Evolutionary conservation across 2,797 vertebrate genomes (phyloP).

Genomic region (Bradypus variegatus): DNA sequence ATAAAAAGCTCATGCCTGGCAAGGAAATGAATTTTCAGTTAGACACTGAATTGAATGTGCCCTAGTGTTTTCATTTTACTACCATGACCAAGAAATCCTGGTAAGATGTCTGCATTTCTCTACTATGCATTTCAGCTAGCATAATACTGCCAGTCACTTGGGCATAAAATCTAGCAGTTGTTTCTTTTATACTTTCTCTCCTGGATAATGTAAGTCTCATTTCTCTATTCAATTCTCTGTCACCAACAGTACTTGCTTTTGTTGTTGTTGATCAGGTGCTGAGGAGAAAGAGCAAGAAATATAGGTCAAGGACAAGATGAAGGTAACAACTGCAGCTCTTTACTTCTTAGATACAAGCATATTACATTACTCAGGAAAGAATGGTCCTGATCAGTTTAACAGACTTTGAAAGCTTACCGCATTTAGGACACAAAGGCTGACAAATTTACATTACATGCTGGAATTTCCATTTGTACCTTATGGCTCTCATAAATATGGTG

Average conservation of each 20-base stretch:
- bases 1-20: not conserved
- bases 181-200: not conserved
- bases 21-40: slow-evolving; percentile 8
- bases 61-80: not conserved
- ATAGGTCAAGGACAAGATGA: not conserved
- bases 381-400: not conserved
- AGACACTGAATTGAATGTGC: not conserved
- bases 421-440: not conserved
- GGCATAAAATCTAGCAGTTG: not conserved
- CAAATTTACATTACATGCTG: not conserved
- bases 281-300: not conserved
- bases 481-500: not conserved
- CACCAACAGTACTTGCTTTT: not conserved
- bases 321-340: not conserved
- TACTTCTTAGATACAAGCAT: not conserved
- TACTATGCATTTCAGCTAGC: not conserved
- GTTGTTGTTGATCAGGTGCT: not conserved
- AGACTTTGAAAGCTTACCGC: not conserved
- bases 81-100: not conserved
- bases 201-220: not conserved
- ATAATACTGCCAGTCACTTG: not conserved
- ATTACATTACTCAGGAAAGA: not conserved
- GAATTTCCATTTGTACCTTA: not conserved
- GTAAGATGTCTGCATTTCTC: not conserved
- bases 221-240: not conserved